phyloP scores from a whole-genome alignment of 2,888 invertebrate species.

The Drosophila nigricruria region DNA sequence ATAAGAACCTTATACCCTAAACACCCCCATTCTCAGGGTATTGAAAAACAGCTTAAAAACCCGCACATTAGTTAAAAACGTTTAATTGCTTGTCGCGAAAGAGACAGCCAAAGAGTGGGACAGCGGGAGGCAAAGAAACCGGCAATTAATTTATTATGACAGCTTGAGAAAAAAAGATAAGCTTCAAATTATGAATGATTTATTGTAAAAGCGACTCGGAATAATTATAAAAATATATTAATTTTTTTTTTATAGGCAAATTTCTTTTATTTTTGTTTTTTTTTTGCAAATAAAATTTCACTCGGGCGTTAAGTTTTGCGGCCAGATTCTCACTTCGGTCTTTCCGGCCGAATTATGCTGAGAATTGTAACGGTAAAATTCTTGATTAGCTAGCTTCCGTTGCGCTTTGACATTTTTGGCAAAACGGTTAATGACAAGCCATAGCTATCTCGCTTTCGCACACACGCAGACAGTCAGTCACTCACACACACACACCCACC shows the following conservation, averaged over 20 bases:
- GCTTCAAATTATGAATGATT: conserved; percentile 44
- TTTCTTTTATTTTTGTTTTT: not conserved
- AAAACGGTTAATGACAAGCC: conserved; percentile 63
- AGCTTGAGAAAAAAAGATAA: conserved; percentile 45
- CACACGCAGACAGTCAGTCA: conserved; percentile 5
- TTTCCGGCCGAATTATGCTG: conserved; percentile 52
- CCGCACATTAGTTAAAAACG: conserved; percentile 31
- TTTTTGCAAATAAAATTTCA: conserved; percentile 37
- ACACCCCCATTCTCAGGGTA: not conserved
- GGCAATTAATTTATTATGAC: conserved; percentile 64
- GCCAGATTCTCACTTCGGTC: conserved; percentile 26
- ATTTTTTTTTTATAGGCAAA: not conserved
- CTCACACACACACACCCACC: conserved; percentile 19
- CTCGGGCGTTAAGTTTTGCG: conserved; percentile 12
- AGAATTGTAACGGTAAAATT: conserved; percentile 63
- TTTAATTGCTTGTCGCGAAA: conserved; percentile 48
- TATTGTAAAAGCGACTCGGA: conserved; percentile 27
- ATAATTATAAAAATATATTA: not conserved
- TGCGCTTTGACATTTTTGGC: conserved; percentile 74
- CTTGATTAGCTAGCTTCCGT: conserved; percentile 61
- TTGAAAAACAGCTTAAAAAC: conserved; percentile 19
- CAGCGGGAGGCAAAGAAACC: not conserved
- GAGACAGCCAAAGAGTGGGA: not conserved
- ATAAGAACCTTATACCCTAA: not conserved
- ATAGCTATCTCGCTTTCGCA: conserved; percentile 20